These are phyloP conservation scores for Orthonyx spaldingii DNA, from an alignment of 2,113 vertebrate species.

Conservation along the genomic window DNA sequence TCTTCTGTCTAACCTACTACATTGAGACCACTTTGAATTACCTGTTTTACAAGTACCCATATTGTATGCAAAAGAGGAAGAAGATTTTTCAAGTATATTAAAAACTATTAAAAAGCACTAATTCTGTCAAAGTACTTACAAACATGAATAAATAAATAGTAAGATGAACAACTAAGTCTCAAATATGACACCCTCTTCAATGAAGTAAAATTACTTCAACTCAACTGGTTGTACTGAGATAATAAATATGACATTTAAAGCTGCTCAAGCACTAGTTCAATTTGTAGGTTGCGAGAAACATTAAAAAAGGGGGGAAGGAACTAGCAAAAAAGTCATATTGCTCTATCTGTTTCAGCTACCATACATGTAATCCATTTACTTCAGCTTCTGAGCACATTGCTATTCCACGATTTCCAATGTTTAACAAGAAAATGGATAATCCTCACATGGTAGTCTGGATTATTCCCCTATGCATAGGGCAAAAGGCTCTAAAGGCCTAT, in stretches of 20 bases:
- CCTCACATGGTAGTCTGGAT: constrained; percentile 35
- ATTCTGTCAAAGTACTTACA: constrained; percentile 63
- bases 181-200: constrained; percentile 56
- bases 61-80: constrained; percentile 63
- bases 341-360: constrained; percentile 59
- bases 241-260: constrained; percentile 61
- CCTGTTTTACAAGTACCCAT: constrained; percentile 59
- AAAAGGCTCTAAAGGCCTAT: constrained; percentile 48
- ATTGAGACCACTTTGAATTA: constrained; percentile 33
- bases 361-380: constrained; percentile 55
- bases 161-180: constrained; percentile 41
- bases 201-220: constrained; percentile 50
- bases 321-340: constrained; percentile 66
- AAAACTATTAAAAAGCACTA: constrained; percentile 72
- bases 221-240: constrained; percentile 36
- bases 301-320: constrained; percentile 35
- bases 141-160: constrained; percentile 69
- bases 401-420: constrained; percentile 45
- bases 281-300: constrained; percentile 48
- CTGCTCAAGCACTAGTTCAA: constrained; percentile 64
- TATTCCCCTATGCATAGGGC: constrained; percentile 47
- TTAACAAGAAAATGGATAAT: constrained; percentile 48
- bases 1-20: constrained; percentile 48
- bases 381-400: constrained; percentile 29
- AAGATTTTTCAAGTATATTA: constrained; percentile 71